Evolutionary conservation across 2,888 invertebrate genomes (phyloP), one percentile per base, ranked within the genome.

Genomic region (Actias luna): DNA sequence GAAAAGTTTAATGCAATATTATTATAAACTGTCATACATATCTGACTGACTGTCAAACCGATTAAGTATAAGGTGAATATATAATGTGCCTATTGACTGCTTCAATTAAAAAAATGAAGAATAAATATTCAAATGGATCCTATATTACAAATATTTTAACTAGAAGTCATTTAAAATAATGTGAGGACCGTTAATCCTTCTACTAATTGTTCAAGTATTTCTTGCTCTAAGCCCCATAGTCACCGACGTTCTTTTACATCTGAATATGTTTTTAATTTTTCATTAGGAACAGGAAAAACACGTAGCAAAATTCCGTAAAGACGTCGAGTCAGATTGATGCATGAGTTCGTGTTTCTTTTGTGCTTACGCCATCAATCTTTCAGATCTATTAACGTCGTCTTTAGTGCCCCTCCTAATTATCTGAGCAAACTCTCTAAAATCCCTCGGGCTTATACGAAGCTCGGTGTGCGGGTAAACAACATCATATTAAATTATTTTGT

Each of bases 381-480:
- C 75, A 79, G 83, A 84, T 87, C 85, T 87, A 87, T 87, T 87
- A 87, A 83, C 86, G 86, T 84, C 86, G 83, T 84, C 83, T 83
- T 85, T 84, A 85, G 78, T 80, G 80, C 75, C 76, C 73, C 74
- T 79, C 78, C 86, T 87, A 87, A 87, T 87, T 87, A 87, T 84
- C 84, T 75, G 80, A 77, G 75, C 75, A 76, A 80, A 78, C 81
- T 79, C 79, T 79, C 72, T 74, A 67, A 69, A 74, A 77, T 78
- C 80, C 78, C 73, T 55, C 60, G 75, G 75, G 79, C 73, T 78
- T 79, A 59, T 50, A 59, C 59, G 25, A 27, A 59, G 59, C 57
- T 62, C 42, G 59, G 72, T 67, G 72, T 67, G 68, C 68, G 71
- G 69, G 69, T 72, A 77, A 71, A 77, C 71, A 78, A 72, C 69